Percentiles rank a stretch among this genome's conserved stretches.
phyloP scores from a whole-genome alignment of 2,113 vertebrate genomes.

The Herpetotheres cachinnans region DNA sequence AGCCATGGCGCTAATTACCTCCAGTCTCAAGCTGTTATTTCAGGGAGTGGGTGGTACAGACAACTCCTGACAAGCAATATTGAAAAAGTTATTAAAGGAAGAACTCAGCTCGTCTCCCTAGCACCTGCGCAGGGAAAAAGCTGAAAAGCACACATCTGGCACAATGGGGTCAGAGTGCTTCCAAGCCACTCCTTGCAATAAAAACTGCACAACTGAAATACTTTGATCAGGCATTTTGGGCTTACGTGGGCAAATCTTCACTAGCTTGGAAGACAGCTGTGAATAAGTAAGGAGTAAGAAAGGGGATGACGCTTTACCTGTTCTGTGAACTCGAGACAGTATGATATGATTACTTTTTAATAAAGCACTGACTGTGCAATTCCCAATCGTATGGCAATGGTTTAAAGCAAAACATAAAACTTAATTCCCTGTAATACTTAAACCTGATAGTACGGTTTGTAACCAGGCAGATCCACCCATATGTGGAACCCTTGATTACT shows the following conservation, averaged over 20 bases:
- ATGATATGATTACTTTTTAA: not conserved
- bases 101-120: not conserved
- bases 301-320: not conserved
- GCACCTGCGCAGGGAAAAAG: not conserved
- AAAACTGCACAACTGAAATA: not conserved
- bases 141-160: not conserved
- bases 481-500: not conserved
- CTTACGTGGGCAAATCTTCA: not conserved
- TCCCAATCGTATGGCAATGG: not conserved
- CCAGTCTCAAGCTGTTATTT: not conserved
- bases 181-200: not conserved
- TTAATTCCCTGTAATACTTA: not conserved
- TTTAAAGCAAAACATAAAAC: not conserved
- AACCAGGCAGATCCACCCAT: not conserved
- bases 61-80: not conserved
- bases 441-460: not conserved
- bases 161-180: not conserved
- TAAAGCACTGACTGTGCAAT: not conserved
- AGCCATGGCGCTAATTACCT: not conserved
- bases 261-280: not conserved
- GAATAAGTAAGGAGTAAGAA: not conserved
- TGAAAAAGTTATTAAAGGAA: not conserved
- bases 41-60: not conserved
- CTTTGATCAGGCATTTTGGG: not conserved
- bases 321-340: not conserved